A percentile compares a stretch with the other conserved stretches of the same genome.
Evolutionary conservation across 2,888 invertebrate genomes (phyloP).

Genomic region (Acanthosepion lycidas): DNA sequence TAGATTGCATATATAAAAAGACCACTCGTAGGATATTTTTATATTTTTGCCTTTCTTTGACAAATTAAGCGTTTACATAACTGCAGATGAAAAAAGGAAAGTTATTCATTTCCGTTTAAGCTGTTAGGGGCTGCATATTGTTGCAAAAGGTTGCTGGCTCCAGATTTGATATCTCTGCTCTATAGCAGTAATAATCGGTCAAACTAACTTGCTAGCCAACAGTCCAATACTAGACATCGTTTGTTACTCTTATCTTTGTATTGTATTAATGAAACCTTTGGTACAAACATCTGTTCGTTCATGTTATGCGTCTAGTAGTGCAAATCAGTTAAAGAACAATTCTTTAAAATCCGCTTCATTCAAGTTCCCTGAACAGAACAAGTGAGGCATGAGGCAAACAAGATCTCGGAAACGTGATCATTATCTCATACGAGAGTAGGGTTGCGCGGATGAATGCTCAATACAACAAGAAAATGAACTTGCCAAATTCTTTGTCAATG

Average conservation of each 20-base stretch:
- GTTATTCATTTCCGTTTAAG: too few species aligned
- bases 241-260: background rate
- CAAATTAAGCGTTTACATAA: too few species aligned
- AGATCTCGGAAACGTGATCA: background rate
- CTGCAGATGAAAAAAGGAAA: too few species aligned
- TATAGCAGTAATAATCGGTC: too few species aligned
- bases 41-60: too few species aligned
- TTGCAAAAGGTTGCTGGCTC: too few species aligned
- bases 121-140: too few species aligned
- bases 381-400: background rate
- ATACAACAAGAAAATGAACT: background rate
- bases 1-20: too few species aligned
- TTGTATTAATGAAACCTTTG: background rate
- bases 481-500: background rate
- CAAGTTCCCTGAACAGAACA: background rate
- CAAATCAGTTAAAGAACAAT: background rate
- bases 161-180: too few species aligned
- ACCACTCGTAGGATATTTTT: too few species aligned
- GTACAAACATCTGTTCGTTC: background rate
- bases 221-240: too few species aligned
- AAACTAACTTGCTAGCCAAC: too few species aligned
- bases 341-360: background rate
- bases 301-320: background rate
- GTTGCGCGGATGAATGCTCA: background rate
- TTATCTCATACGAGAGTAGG: background rate